These are phyloP conservation scores for Synanthedon andrenaeformis DNA, from an alignment of 2,888 invertebrate species.

Conservation along the genomic window DNA sequence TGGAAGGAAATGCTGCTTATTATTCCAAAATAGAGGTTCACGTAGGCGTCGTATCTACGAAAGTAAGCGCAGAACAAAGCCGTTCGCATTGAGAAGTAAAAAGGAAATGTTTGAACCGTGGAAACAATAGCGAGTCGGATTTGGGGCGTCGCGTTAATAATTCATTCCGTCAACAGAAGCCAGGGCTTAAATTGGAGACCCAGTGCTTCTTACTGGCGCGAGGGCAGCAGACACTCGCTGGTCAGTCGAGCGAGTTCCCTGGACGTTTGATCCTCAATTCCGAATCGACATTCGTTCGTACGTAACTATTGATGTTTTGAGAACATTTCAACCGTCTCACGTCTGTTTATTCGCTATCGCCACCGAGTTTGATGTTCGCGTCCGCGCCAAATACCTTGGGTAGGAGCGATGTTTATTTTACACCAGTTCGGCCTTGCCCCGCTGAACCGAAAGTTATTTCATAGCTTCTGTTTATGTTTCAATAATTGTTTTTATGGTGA, in stretches of 20 bases:
- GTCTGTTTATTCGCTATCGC: neutral
- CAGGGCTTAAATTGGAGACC: neutral
- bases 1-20: no score
- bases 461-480: no score
- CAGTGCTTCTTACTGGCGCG: no score
- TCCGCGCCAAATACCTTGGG: neutral
- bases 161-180: neutral
- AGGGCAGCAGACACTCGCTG: no score
- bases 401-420: neutral
- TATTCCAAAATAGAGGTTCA: no score
- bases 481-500: no score
- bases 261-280: no score
- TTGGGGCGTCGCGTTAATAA: neutral
- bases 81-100: neutral
- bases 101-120: neutral
- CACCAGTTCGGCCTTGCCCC: neutral
- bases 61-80: neutral
- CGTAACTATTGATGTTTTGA: no score
- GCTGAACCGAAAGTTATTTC: neutral
- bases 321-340: no score
- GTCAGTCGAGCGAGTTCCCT: no score
- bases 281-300: no score
- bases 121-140: neutral
- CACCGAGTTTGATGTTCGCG: neutral
- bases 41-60: neutral